A percentile compares a stretch with the other conserved stretches of the same genome.
These are phyloP conservation scores for Dendrophyllia cribrosa DNA, from an alignment of 64 coral and sea anemone species.

Conservation along the genomic window DNA sequence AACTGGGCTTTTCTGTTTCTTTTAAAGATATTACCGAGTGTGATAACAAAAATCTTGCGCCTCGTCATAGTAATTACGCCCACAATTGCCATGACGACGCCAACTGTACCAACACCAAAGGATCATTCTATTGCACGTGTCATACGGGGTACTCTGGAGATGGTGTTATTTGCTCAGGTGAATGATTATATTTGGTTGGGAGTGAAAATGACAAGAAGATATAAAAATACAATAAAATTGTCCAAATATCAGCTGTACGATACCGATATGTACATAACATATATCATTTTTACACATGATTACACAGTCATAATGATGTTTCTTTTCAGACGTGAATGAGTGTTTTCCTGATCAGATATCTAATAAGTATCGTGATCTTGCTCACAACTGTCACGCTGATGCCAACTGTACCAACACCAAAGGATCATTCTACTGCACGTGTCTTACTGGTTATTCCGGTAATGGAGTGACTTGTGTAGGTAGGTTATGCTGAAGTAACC, in stretches of 20 bases:
- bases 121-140: conserved; percentile 76
- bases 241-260: too few species aligned
- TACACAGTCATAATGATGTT: background rate
- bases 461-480: conserved; percentile 50
- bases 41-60: background rate
- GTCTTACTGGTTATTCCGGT: conserved; percentile 48
- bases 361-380: conserved; percentile 12
- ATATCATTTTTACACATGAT: background rate
- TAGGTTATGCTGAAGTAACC: background rate
- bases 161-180: conserved; percentile 59
- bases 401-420: conserved; percentile 68
- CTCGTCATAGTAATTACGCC: conserved; percentile 4
- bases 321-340: conserved; percentile 51
- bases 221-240: too few species aligned
- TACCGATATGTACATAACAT: too few species aligned
- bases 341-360: conserved; percentile 37
- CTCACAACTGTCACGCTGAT: conserved; percentile 61
- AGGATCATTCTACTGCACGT: conserved; percentile 36
- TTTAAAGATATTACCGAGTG: conserved; percentile 76
- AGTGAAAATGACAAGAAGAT: too few species aligned
- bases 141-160: conserved; percentile 77
- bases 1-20: background rate
- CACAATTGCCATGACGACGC: conserved; percentile 71
- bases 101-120: conserved; percentile 86
- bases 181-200: background rate